phyloP scores from a whole-genome alignment of 1,140 invertebrate genomes.

The Copidosoma floridanum region DNA sequence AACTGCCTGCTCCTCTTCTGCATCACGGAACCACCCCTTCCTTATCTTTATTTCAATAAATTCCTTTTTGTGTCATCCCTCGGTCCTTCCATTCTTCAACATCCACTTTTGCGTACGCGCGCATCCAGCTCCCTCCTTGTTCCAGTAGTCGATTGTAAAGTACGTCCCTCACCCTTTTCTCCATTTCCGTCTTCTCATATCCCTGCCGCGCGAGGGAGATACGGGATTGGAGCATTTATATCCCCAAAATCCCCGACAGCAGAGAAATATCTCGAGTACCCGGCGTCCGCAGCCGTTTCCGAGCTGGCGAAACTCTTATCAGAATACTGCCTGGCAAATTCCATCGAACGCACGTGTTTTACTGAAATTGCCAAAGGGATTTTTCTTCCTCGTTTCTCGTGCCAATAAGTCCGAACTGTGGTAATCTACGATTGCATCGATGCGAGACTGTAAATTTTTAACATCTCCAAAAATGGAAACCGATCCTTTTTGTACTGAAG shows the following conservation, averaged over 20 bases:
- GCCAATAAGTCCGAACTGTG: no score
- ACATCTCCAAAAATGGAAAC: no score
- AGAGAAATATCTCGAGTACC: not conserved
- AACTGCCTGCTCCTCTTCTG: no score
- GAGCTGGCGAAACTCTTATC: not conserved
- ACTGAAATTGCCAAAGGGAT: not conserved
- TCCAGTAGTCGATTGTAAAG: not conserved
- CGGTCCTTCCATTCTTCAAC: not conserved
- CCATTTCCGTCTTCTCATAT: not conserved
- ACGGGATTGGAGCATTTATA: constrained; percentile 23
- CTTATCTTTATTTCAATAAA: not conserved
- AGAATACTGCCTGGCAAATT: not conserved
- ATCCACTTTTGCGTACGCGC: no score
- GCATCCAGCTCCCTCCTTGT: no score
- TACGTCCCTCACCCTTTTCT: not conserved
- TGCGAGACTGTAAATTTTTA: no score
- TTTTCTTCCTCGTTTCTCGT: no score
- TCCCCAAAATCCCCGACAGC: not conserved
- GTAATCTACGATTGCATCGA: no score
- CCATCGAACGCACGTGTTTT: no score
- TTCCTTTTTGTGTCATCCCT: not conserved
- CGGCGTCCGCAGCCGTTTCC: no score
- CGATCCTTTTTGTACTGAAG: no score
- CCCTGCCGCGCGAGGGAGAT: not conserved
- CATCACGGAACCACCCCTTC: no score